Base-by-base conservation (phyloP, 2,888 invertebrate species). In the Horisme vitalbata region DNA sequence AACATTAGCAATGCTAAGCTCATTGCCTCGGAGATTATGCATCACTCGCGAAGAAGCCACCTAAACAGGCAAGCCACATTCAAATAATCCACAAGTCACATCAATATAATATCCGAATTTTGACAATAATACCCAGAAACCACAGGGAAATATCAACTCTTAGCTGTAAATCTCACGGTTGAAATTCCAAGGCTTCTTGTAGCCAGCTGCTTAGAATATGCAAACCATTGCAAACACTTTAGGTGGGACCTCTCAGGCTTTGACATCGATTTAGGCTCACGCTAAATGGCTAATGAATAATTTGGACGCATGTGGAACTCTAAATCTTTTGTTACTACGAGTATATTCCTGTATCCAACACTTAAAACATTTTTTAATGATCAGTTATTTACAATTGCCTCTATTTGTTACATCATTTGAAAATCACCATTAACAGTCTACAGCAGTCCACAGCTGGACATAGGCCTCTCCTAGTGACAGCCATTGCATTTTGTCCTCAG, bases 171-270 rank as follows among this genome's bases (percentile, higher is more conserved):
- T n/a, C n/a, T 44, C 9, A 18, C 18, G 12, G 4, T 2, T 0
- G 4, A 12, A 0, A 15, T 2, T 4, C 9, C 3, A 43, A 30
- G 28, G 30, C 13, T 10, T 15, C 11, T 11, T 5, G 13, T 30
- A 7, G 9, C 34, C 23, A 33, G 32, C 32, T 43, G 41, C 23
- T 50, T 39, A 41, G 45, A 45, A 41, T 50, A 50, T 45, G 50
- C 50, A 41, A 50, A 45, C 45, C 36, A 41, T 41, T 24, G 37
- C 36, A 41, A 50, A 50, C 41, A 45, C 47, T 43, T 34, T 36
- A 23, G 35, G 5, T 27, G 28, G 23, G 23, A 23, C 34, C 39
- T 39, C 41, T 34, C 23, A 37, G 30, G 23, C 41, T 34, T 45
- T 37, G 37, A 41, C 45, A 36, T 41, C 44, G 41, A 33, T 41